Evolutionary conservation across 2,888 invertebrate species (phyloP).

Genomic region (Seladonia tumulorum): DNA sequence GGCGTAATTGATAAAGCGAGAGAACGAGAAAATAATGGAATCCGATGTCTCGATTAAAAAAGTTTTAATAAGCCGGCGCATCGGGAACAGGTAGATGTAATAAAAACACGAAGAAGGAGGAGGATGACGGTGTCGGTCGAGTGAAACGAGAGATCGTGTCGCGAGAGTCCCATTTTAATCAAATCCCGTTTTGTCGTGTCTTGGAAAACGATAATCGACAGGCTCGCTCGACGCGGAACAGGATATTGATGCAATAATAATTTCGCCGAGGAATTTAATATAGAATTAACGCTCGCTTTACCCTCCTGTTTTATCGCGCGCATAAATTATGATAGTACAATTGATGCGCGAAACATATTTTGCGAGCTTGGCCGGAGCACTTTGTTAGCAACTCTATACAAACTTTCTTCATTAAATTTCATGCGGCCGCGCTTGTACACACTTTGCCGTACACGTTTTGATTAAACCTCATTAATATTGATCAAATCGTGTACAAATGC

Average conservation of each 20-base stretch:
- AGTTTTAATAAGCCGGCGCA: not conserved
- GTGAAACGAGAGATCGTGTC: constrained; percentile 14
- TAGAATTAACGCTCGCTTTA: constrained; percentile 7
- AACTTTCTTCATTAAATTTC: constrained; percentile 56
- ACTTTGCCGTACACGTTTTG: constrained; percentile 32
- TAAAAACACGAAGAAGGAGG: not conserved
- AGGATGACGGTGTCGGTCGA: not conserved
- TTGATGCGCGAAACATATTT: constrained; percentile 12
- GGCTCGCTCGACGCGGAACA: constrained; percentile 5
- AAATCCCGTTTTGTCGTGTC: not conserved
- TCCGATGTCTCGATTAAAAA: constrained; percentile 13
- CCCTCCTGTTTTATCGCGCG: constrained; percentile 15
- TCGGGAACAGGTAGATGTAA: not conserved
- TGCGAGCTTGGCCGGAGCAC: not conserved
- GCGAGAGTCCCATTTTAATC: constrained; percentile 4
- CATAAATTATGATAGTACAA: constrained; percentile 24
- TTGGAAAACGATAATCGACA: constrained; percentile 17
- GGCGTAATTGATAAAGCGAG: not conserved
- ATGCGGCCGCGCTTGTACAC: not conserved
- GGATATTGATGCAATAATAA: constrained; percentile 26
- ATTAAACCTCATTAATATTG: constrained; percentile 59
- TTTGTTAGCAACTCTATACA: constrained; percentile 20
- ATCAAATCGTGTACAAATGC: constrained; percentile 47
- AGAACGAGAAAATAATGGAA: not conserved
- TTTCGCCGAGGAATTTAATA: constrained; percentile 32